Conservation (phyloP, 1,140 invertebrate genomes). For the Megathymus violae region DNA sequence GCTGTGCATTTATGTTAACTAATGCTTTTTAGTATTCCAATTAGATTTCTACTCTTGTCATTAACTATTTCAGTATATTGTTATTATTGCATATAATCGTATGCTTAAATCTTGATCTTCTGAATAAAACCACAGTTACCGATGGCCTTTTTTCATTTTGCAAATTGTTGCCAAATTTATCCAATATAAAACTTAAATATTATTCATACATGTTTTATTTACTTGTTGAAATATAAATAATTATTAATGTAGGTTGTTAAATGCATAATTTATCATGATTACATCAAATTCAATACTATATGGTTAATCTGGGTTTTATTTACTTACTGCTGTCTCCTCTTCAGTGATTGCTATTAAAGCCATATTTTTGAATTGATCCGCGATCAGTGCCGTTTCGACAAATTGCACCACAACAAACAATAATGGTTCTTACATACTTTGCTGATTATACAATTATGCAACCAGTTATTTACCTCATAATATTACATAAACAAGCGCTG, state of each 20-base stretch:
- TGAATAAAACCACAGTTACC: background rate
- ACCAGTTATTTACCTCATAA: conserved; percentile 27
- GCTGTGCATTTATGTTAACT: conserved; percentile 6
- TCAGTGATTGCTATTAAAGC: background rate
- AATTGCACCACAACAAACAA: conserved; percentile 28
- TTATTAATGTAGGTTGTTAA: background rate
- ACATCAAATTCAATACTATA: no score
- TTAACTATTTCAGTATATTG: conserved; percentile 3
- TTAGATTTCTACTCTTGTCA: no score
- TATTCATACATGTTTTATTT: background rate
- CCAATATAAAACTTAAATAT: background rate
- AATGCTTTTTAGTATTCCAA: conserved; percentile 15
- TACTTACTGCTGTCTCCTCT: background rate
- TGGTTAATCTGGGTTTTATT: background rate
- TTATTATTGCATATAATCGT: background rate
- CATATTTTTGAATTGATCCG: conserved; percentile 8
- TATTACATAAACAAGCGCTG: conserved; percentile 9
- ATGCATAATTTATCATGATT: no score
- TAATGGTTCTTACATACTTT: conserved; percentile 19
- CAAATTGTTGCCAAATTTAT: background rate
- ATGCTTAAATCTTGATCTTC: no score
- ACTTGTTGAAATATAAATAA: no score
- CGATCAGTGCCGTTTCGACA: background rate
- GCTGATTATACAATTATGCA: conserved; percentile 36
- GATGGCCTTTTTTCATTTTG: background rate